Conservation (phyloP, 2,888 invertebrate species). For the Himalopsyche tibetana region DNA sequence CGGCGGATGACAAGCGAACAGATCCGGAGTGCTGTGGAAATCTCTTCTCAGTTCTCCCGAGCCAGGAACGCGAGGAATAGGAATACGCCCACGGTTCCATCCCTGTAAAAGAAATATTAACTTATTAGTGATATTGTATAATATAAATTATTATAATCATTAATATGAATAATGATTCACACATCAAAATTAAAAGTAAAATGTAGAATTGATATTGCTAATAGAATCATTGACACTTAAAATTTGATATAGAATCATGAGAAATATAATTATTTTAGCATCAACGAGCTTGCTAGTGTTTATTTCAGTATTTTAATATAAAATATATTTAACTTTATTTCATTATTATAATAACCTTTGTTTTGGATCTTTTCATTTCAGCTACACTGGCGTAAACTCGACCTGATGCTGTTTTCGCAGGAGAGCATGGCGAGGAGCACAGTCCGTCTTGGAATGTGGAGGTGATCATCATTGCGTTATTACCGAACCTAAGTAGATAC, state of each 20-base stretch:
- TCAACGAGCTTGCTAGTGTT: neutral
- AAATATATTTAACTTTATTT: no score
- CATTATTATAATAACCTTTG: slow-evolving; percentile 75
- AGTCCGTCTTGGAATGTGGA: slow-evolving; percentile 84
- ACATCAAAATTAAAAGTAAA: neutral
- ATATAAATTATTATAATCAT: no score
- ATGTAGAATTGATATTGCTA: neutral
- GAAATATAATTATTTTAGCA: neutral
- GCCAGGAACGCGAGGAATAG: slow-evolving; percentile 71
- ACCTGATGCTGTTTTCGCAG: slow-evolving; percentile 79
- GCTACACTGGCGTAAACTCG: slow-evolving; percentile 95
- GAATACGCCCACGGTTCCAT: slow-evolving; percentile 75
- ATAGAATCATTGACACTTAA: no score
- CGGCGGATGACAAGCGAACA: slow-evolving; percentile 72
- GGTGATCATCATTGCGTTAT: slow-evolving; percentile 82
- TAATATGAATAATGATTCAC: neutral
- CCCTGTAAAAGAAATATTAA: slow-evolving; percentile 70
- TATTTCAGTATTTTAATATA: no score
- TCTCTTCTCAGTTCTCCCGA: slow-evolving; percentile 83
- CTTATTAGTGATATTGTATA: neutral
- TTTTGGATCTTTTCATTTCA: slow-evolving; percentile 93
- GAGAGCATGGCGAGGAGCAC: slow-evolving; percentile 82
- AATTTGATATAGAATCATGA: neutral
- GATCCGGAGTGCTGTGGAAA: slow-evolving; percentile 94
- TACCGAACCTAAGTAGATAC: slow-evolving; percentile 69